Base-by-base conservation (phyloP, 2,113 vertebrate species). In the Struthio camelus region DNA sequence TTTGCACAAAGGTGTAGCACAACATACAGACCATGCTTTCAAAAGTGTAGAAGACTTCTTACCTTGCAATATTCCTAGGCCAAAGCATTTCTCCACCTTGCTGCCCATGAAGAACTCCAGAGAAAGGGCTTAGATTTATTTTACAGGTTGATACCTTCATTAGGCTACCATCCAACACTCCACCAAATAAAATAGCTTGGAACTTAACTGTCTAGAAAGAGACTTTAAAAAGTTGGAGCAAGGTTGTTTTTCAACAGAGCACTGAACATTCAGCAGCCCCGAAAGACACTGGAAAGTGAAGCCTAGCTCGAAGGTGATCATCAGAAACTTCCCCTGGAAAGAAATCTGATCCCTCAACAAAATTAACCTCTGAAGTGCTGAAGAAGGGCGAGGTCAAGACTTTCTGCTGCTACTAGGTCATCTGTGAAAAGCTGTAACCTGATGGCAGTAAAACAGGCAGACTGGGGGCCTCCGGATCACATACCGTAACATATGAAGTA, bases 291-390 rank as follows among this genome's bases (percentile, higher is more conserved):
- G 95, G 32, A 61, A 93, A 96, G 86, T 66, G 91, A 96, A 97
- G 84, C 89, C 90, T 56, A 69, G 96, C 96, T 95, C 72, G 94
- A 92, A 96, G 94, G 96, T 96, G 97, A 96, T 98, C 97, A 96
- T 97, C 96, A 88, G 96, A 97, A 96, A 96, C 96, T 95, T 97
- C 97, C 97, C 96, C 96, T 76, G 85, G 73, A 97, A 97, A 97
- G 98, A 98, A 98, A 98, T 96, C 94, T 70, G 98, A 98, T 98
- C 98, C 97, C 92, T 97, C 95, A 91, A 97, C 87, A 94, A 95
- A 98, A 98, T 98, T 98, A 98, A 98, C 98, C 98, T 97, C 97
- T 97, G 82, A 97, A 98, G 97, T 97, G 97, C 98, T 91, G 97
- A 80, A 96, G 76, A 92, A 96, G 75, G 1, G 32, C 87, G 97